A percentile compares a stretch with the other conserved stretches of the same genome.
phyloP scores from a whole-genome alignment of 2,797 vertebrate species.

The Protosalanx chinensis region DNA sequence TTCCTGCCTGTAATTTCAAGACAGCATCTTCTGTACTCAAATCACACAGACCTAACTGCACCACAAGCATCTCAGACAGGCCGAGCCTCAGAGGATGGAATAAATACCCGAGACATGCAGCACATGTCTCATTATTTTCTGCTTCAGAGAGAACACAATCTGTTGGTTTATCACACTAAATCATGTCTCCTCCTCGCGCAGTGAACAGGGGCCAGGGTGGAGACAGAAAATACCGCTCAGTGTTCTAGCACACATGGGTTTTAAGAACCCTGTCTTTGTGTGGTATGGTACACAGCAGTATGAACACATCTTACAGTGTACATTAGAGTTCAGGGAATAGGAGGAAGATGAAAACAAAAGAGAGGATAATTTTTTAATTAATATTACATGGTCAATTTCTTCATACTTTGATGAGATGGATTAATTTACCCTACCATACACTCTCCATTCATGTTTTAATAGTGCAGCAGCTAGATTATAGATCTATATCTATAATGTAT shows the following conservation, averaged over 20 bases:
- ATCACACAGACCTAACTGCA: background rate
- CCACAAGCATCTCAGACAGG: background rate
- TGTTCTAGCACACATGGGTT: too few relatives aligned
- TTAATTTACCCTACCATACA: too few relatives aligned
- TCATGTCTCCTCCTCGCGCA: background rate
- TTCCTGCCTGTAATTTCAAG: too few relatives aligned
- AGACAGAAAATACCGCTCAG: background rate
- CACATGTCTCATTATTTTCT: background rate
- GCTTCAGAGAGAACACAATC: constrained; percentile 2
- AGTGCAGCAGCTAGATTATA: background rate
- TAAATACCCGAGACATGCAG: background rate
- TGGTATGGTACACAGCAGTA: background rate
- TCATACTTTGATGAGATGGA: too few relatives aligned
- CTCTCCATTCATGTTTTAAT: background rate
- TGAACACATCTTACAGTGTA: background rate
- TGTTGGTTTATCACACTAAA: constrained; percentile 7
- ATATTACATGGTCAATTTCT: too few relatives aligned
- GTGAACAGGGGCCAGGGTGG: background rate
- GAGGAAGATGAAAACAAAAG: too few relatives aligned
- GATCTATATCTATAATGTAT: background rate
- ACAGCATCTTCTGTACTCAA: background rate
- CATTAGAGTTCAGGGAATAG: too few relatives aligned
- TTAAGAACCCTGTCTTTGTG: background rate
- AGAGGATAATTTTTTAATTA: too few relatives aligned
- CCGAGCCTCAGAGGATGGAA: background rate